Base-by-base conservation (phyloP, 53 echinoderm and acorn worm species). In the Temnopleurus reevesii region DNA sequence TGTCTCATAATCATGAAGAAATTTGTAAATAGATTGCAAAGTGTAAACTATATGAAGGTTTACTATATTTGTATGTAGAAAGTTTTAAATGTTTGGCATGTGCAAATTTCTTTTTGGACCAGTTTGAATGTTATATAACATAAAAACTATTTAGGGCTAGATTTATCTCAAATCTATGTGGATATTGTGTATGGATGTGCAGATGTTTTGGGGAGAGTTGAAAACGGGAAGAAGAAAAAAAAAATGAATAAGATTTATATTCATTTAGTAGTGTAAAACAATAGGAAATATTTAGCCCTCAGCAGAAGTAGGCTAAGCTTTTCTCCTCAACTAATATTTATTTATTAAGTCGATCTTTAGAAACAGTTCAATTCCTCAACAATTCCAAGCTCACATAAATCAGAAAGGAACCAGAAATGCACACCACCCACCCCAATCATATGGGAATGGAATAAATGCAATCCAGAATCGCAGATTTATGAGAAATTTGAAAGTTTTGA, bases 251-350 rank as follows among this genome's bases (percentile, higher is more conserved):
- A 71, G 36, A 43, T 71, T 71, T 71, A 71, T 38, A 71, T 41
- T 9, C 19, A 71, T 71, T 23, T 49, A 38, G 21, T 8, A 3
- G 38, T n/a, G n/a, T 38, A 41, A 49, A 51, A 80, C 30, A 80
- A 80, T 49, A 4, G 8, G 46, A 23, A 49, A 77, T 26, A 19
- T n/a, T 31, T 80, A 29, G 4, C 51, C 15, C 51, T 49, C n/a
- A 53, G 28, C 47, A 29, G 18, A 49, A 49, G 15, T 29, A 80
- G 47, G 80, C 31, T 46, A 51, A 80, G 47, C 51, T 80, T 80
- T 77, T 49, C 47, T 49, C 27, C 51, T 80, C 31, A 25, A 49
- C 36, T 71, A 80, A 51, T 80, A 80, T 80, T 80, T 80, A 51
- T 80, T 80, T 18, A 49, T 46, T 27, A 19, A 80, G 2, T 13